Base-by-base conservation (phyloP, 2,113 vertebrate genomes). In the Illadopsis cleaveri region DNA sequence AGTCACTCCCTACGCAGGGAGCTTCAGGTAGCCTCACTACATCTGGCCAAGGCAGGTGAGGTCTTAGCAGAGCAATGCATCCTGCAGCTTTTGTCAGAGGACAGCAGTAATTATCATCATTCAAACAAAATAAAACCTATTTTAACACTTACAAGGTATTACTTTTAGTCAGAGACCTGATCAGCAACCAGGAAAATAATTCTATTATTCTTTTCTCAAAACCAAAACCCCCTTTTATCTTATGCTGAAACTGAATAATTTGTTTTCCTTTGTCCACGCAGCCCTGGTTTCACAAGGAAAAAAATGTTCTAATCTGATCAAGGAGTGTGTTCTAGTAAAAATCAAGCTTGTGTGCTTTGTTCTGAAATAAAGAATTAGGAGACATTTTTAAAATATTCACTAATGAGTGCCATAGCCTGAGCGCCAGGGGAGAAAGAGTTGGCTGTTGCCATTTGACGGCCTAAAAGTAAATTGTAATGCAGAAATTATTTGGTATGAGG, bases 241-340 rank as follows among this genome's bases (percentile, higher is more conserved):
- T 31, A 15, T 0, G 1, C 57, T 68, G 69, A 84, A 57, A 10
- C 4, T 47, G 9, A 24, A 23, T 68, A 27, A 21, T 76, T 76
- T 81, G 23, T 65, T 87, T 42, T 40, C 48, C 86, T 93, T 93
- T 89, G 58, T 87, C 50, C 54, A 70, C 62, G 45, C 14, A 76
- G 57, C 40, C 54, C 71, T 35, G 35, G 42, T 15, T 7, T 12
- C 54, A 57, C 62, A 84, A 71, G 25, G 58, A 42, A 76, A 60
- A 58, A 69, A 60, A 38, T 10, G 28, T 35, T 82, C 65, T 75
- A 6, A 28, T 30, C 38, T 82, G 48, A 84, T 57, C 23, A 37
- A 77, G 51, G 42, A 81, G 51, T 11, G 14, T 30, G 30, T 66
- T 66, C 27, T 30, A 31, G n/a, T 19, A 69, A 82, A 85, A 94